Base-by-base conservation (phyloP, 2,113 vertebrate genomes). In the Gallinago jamesoni region DNA sequence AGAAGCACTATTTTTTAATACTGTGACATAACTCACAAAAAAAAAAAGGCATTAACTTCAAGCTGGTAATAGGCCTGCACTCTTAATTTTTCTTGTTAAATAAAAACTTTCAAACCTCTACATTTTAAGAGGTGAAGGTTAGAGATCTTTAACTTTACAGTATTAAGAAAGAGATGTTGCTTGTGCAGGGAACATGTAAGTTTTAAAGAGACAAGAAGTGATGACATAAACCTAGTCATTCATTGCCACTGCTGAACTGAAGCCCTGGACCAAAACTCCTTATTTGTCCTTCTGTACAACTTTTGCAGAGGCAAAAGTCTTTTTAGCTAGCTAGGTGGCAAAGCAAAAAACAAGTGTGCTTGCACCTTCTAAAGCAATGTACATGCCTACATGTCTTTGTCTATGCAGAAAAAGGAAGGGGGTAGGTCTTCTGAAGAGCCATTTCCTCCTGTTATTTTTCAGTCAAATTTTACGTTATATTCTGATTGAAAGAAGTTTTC, bases 101-200 rank as follows among this genome's bases (percentile, higher is more conserved):
- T 21, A 56, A 64, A 66, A 52, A 2, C 0, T 1, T 64, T 22
- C 10, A 85, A 11, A 52, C 3, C 14, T 68, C 20, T 73, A 55
- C 8, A 4, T 31, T 91, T 83, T 64, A 56, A 80, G 28, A 70
- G 4, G 25, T 17, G 4, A 89, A 87, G 28, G 18, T 27, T 24
- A 39, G 2, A 75, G 17, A 12, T 28, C 16, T 81, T 90, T 96
- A 6, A 45, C 33, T 70, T 66, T 59, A 37, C 7, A 35, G 2
- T 23, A 23, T 41, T 57, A 73, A 50, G 35, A 62, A 82, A 23
- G 14, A 53, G 22, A 41, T 2, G 0, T 13, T 82, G 4, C 10
- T 90, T 1, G 1, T 80, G 8, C 47, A 70, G n/a, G 15, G 10
- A 67, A 41, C 8, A 27, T 0, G 1, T 1, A 43, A 7, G 8